Evolutionary conservation across 2,113 vertebrate genomes (phyloP).

Genomic region (Apodemus speciosus): DNA sequence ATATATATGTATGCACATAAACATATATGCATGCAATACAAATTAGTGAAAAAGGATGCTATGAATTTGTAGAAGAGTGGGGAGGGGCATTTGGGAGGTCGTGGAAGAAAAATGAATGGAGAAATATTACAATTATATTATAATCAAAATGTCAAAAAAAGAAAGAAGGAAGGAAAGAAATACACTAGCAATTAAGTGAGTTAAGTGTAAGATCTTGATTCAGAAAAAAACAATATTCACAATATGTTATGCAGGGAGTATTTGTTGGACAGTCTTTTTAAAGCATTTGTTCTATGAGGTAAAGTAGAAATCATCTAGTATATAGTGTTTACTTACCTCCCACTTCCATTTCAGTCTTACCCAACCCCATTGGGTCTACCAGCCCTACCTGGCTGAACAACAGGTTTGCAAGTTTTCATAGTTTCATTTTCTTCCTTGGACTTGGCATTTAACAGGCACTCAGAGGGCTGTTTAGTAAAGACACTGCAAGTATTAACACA

Average conservation of each 20-base stretch:
- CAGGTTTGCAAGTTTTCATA: not conserved
- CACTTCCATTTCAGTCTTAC: not conserved
- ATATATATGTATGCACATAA: not conserved
- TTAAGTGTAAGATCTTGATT: not conserved
- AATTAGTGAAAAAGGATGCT: not conserved
- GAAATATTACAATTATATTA: not conserved
- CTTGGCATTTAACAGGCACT: not conserved
- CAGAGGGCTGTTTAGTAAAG: not conserved
- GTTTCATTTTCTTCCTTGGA: not conserved
- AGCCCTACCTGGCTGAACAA: not conserved
- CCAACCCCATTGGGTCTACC: not conserved
- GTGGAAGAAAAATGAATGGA: not conserved
- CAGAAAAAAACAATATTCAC: not conserved
- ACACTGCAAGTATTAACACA: not conserved
- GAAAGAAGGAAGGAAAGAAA: not conserved
- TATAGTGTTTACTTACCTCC: not conserved
- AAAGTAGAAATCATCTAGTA: not conserved
- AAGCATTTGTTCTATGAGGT: slow-evolving; percentile 8
- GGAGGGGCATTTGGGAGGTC: not conserved
- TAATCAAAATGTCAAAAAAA: not conserved
- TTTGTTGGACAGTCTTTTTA: not conserved
- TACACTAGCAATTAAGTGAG: not conserved
- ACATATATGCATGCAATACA: not conserved
- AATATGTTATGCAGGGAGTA: not conserved
- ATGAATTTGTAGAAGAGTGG: not conserved